Evolutionary conservation across 1,140 invertebrate genomes (phyloP), one percentile per base, ranked within the genome.

Genomic region (Listronotus oregonensis): DNA sequence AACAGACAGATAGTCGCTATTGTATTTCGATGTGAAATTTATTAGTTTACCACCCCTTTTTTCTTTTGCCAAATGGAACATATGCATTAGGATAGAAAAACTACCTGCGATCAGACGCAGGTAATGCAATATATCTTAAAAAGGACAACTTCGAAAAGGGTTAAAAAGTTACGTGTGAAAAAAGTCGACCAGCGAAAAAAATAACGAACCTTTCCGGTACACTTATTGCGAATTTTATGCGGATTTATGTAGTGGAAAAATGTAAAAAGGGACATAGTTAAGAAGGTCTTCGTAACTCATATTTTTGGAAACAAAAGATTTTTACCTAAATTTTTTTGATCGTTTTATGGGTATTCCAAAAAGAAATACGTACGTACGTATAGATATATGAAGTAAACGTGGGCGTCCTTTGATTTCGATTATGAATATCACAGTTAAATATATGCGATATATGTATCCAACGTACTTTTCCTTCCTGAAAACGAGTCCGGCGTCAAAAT

Each of bases 1-100:
- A 60, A 60, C 57, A 60, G 43, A 60, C 46, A 60, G 57, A 60
- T 60, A 60, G 57, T 18, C 21, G 18, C 57, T 49, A 60, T 60
- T 60, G 57, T 60, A 43, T 37, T 57, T 60, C 57, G 18, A 60
- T 60, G 46, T 39, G 57, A 60, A 60, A 60, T 60, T 60, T 60
- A 60, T 60, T 60, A 60, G 57, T 60, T 49, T 60, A 21, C 52
- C 52, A 55, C 39, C 46, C 57, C 57, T 50, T 43, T 37, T 42
- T 47, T 42, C 46, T 9, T 37, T 60, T 34, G 49, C 59, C 46
- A 49, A 50, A 61, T 43, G 32, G 49, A 61, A 51, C 49, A 52
- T 51, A 52, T 51, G 47, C 47, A 50, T 32, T 39, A 10, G 21
- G 40, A 37, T 15, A 47, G 43, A 12, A 60, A 58, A 58, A 60